Evolutionary conservation across 2,888 invertebrate genomes (phyloP), one percentile per base, ranked within the genome.

Genomic region (Scelioninae gen. 1): DNA sequence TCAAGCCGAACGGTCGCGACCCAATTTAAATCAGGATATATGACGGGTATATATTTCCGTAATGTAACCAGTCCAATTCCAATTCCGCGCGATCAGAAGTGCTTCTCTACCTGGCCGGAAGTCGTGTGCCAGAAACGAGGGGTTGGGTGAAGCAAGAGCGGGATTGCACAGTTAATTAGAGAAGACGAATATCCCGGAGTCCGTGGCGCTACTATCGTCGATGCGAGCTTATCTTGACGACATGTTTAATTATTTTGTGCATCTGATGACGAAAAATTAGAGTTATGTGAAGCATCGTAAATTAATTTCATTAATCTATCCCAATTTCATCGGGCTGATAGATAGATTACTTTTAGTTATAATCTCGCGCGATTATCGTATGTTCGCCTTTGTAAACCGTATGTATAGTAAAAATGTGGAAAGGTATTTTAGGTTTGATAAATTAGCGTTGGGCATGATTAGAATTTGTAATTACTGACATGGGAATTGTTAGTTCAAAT

Each of bases 21-120:
- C 88, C 87, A 88, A 89, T 90, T 90, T 88, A 88, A 90, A 88
- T 89, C 87, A 87, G 86, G 86, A 88, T 88, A 85, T 89, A 88
- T 87, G 86, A 86, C 82, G 84, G 85, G 84, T 85, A 85, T 86
- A 86, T 86, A 87, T 88, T 88, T 87, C 85, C 86, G 82, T 83
- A 85, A 87, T 85, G 85, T 87, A 86, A 85, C 86, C 84, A 79
- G 86, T 85, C 86, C 86, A 85, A 88, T 88, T 88, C 85, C 87
- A 87, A 87, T 89, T 87, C 74, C 62, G 38, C 45, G 53, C 81
- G 71, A 80, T 85, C 79, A 69, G 45, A 72, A 53, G 55, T 62
- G 34, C 55, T 16, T 40, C 16, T 56, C 40, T 74, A 65, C 71
- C 60, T 71, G 65, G 53, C 4, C 62, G 32, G 43, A 60, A 55